Evolutionary conservation across 2,888 invertebrate genomes (phyloP), one percentile per base, ranked within the genome.

Genomic region (Xanthorhoe designata): DNA sequence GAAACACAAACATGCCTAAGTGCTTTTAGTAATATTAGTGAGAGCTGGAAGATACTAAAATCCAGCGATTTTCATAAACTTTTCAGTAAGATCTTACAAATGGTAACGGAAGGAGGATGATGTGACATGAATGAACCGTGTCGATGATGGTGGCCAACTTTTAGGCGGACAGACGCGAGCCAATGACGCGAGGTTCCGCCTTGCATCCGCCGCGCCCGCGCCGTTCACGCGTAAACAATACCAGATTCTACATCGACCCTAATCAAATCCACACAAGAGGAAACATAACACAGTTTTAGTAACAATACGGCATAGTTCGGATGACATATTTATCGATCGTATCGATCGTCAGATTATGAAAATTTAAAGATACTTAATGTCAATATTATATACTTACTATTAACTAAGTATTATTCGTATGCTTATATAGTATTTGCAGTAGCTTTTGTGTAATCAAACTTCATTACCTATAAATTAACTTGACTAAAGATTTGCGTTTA

Each of bases 101-200:
- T 83, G 79, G 83, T 76, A 78, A 82, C 75, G 69, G 66, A 69
- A 68, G 77, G 76, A 78, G 78, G 75, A 78, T 82, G 78, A 80
- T 79, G 76, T 78, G 75, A 81, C 78, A 85, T 89, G 89, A 91
- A 89, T 89, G 86, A 83, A 87, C 77, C 77, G 79, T 79, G 74
- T 71, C 69, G 72, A 71, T 75, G 75, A 75, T 74, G 76, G 81
- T 83, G 81, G 85, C 89, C 82, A 87, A 89, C 84, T 86, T 88
- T 87, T 82, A 76, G 78, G 74, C 69, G 75, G 78, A 78, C 76
- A 79, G 84, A 78, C 78, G 80, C 79, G 80, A 87, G 80, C 89
- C 91, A 92, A 92, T 92, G 92, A 86, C 85, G 92, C 92, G 92
- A 83, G 88, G 87, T 89, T 92, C 92, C 92, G 90, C 81, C 77